Base-by-base conservation (phyloP, 2,113 vertebrate species). In the Corythornis vintsioides region DNA sequence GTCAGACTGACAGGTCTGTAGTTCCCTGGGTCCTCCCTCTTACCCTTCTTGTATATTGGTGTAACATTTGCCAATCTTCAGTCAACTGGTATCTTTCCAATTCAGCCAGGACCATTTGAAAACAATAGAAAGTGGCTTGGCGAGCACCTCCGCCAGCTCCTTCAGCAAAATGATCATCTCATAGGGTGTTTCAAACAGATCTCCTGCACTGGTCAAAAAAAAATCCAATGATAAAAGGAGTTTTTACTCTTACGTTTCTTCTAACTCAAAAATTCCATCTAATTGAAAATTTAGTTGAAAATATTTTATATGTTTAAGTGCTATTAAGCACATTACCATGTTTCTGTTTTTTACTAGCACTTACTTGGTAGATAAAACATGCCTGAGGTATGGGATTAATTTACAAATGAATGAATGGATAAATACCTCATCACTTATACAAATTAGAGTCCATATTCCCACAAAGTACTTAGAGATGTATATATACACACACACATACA, bases 291-390 rank as follows among this genome's bases (percentile, higher is more conserved):
- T 52, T 65, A 0, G 0, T 64, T 0, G 4, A 69, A 87, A 79
- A 40, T 75, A 79, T 50, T 52, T 88, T 40, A 38, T 57, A 40
- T 48, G 7, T 89, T 87, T 35, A 61, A 86, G 31, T 64, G 60
- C 33, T 74, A 7, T 69, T 77, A 81, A 71, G 35, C 72, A 48
- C 15, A 35, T 83, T 43, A 45, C 17, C 2, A 3, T 48, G n/a
- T 88, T 92, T 93, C 53, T 69, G 40, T 31, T 96, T 83, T 80
- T 93, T 35, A 50, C 53, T 79, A 67, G 35, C 63, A 53, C 61
- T 78, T 91, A 48, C 56, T 57, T 40, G 31, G n/a, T 48, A 81
- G 38, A 89, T 60, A 91, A 92, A 78, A 65, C 18, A 76, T 57
- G n/a, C 19, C 26, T 55, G 16, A 56, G 82, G 19, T 15, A 17